Base-by-base conservation (phyloP, 2,888 invertebrate genomes). In the Rhingia rostrata region DNA sequence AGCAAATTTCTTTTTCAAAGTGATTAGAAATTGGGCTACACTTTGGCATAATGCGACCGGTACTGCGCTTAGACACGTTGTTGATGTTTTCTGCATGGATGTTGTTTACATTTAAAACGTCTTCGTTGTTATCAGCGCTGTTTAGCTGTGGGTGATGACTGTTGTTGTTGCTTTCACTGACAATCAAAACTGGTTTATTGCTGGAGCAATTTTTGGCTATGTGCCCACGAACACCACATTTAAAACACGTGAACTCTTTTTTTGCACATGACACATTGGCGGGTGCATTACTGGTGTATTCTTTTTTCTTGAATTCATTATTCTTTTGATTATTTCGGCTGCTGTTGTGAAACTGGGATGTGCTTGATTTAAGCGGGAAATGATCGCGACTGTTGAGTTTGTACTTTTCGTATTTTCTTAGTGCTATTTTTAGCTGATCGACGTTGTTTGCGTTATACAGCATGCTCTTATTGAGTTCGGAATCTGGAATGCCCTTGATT, bases 171-270 rank as follows among this genome's bases (percentile, higher is more conserved):
- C 6, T 66, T 47, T 47, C 47, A 47, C 47, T 47, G 47, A 54
- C 33, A 35, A 33, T 73, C 47, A 63, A 63, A 63, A 73, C 73
- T 47, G 67, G 45, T 12, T 67, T 77, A 43, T 54, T 69, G 30
- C 7, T 66, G 43, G 51, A 45, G 37, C 77, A 82, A 72, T 61
- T 56, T 56, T 54, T 63, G 14, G 74, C 49, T 7, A 64, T 70
- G 53, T 82, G 75, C 12, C 70, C 70, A 49, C 37, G 58, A 41
- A 60, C 39, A 43, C 75, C 75, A 54, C 82, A 77, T 33, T 70
- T 77, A 45, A 72, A 82, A 22, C 82, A 77, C 3, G 77, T 63
- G 39, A 53, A 54, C 72, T 64, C 61, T 61, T 33, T 58, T 49
- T 58, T 51, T 69, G 60, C 32, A 67, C 37, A 60, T 72, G 75